Base-by-base conservation (phyloP, 2,888 invertebrate species). In the Parnassius orleans region DNA sequence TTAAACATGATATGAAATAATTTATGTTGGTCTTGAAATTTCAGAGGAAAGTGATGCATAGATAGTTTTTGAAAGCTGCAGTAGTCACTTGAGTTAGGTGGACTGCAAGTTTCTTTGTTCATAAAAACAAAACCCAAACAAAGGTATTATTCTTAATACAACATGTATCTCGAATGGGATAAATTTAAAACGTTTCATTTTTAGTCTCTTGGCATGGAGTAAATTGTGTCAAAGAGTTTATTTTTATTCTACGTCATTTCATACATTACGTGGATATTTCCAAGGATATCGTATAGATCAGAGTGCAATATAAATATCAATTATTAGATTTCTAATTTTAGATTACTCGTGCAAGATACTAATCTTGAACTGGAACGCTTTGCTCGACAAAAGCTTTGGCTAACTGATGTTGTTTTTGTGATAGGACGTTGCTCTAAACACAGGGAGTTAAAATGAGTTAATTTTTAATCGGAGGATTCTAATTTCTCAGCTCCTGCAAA, bases 281-380 rank as follows among this genome's bases (percentile, higher is more conserved):
- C 55, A 51, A 56, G 43, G 55, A 51, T 42, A 51, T 51, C 24
- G 43, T 51, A 57, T 41, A 54, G 53, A 50, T 60, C 60, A 47
- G 43, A 9, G 53, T 42, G 50, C 24, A 54, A 47, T 50, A 54
- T 60, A 54, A 60, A 60, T 50, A 54, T 9, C 48, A 43, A 55
- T 47, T 41, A 47, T 57, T 52, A 19, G 56, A 61, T 52, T 41
- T 61, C 52, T 61, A 57, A 61, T 61, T 12, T 43, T 56, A 51
- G 61, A 61, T 52, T 56, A 46, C 24, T 56, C 56, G 47, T 50
- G 53, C 47, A 50, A 60, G 11, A 42, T n/a, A n/a, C 14, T 48
- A 7, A 33, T 10, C 43, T 50, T 50, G n/a, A 54, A 53, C 48
- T 53, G 19, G 48, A 48, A 7, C 42, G 52, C 53, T 53, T 42